Conservation (phyloP, 2,888 invertebrate species). For the Sicus ferrugineus region DNA sequence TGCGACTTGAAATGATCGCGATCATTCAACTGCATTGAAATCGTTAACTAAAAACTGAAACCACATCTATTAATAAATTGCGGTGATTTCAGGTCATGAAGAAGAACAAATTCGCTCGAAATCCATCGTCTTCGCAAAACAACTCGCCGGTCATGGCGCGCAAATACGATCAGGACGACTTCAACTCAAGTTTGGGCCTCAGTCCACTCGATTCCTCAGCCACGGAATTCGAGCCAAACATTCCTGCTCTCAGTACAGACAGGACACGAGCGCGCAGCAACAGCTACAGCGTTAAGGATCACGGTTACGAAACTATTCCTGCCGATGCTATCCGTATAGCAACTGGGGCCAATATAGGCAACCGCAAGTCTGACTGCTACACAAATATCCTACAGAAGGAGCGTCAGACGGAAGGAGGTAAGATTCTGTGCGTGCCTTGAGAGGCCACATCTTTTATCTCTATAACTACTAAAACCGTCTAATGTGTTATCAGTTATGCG, state of each 20-base stretch:
- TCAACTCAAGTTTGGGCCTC: constrained; percentile 45
- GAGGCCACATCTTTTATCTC: not conserved
- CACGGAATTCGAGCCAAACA: constrained; percentile 50
- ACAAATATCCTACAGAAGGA: constrained; percentile 61
- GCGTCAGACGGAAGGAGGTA: constrained; percentile 57
- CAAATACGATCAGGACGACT: constrained; percentile 49
- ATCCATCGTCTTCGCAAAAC: constrained; percentile 58
- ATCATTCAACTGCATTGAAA: no score
- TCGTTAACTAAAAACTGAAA: no score
- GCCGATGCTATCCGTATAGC: constrained; percentile 51
- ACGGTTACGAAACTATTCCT: constrained; percentile 72
- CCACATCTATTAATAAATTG: no score
- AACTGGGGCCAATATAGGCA: constrained; percentile 49
- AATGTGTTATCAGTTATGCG: constrained; percentile 52
- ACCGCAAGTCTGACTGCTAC: constrained; percentile 64
- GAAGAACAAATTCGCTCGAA: constrained; percentile 61
- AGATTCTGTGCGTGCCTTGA: constrained; percentile 15
- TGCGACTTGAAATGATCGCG: no score
- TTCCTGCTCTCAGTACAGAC: constrained; percentile 48
- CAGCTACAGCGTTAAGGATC: constrained; percentile 66
- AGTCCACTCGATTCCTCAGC: constrained; percentile 55
- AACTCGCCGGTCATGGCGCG: constrained; percentile 58
- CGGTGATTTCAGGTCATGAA: constrained; percentile 62
- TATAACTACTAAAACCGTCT: constrained; percentile 14
- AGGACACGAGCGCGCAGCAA: constrained; percentile 65